These are phyloP conservation scores for Mystacornis crossleyi DNA, from an alignment of 2,113 vertebrate species.

Conservation along the genomic window DNA sequence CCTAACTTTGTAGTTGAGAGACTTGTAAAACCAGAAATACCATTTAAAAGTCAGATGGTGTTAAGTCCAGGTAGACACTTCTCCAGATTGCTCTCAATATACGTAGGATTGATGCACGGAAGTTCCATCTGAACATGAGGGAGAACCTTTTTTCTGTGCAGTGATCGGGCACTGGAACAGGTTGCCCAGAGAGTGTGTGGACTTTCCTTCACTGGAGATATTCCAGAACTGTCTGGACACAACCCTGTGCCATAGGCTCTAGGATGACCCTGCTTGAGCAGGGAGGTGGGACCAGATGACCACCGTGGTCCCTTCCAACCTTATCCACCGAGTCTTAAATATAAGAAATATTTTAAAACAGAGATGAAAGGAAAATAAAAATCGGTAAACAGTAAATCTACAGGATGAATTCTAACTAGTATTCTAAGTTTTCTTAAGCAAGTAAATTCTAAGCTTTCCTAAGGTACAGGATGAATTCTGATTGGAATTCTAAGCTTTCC, in stretches of 20 bases:
- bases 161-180: accelerated
- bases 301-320: background rate
- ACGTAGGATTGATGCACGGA: background rate
- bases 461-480: background rate
- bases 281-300: background rate
- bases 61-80: background rate
- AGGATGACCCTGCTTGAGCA: background rate
- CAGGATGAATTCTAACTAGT: background rate
- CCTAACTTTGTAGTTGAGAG: background rate
- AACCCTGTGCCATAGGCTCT: background rate
- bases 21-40: background rate
- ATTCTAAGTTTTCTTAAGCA: background rate
- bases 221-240: background rate
- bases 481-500: background rate
- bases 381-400: background rate
- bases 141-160: background rate
- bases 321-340: background rate
- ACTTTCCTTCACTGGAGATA: background rate
- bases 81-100: background rate
- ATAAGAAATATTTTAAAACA: background rate
- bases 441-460: background rate
- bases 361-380: background rate
- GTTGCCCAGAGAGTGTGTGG: background rate
- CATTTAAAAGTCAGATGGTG: background rate
- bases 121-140: background rate